Percentiles rank a stretch among this genome's conserved stretches.
Conservation (phyloP, 2,888 invertebrate genomes). For the Oasisia sp. region DNA sequence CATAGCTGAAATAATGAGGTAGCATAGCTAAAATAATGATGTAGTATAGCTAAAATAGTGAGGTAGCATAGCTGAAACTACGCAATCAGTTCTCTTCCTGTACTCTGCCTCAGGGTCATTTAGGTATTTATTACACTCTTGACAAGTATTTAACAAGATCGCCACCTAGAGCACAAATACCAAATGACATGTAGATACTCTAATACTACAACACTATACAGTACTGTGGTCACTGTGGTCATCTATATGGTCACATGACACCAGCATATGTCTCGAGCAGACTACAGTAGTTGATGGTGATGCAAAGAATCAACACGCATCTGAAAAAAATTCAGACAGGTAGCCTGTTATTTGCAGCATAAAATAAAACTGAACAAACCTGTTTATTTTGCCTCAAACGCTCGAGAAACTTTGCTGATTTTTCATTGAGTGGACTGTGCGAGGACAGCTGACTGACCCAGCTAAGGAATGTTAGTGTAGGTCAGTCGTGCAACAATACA, state of each 20-base stretch:
- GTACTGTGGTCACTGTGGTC: too few relatives aligned
- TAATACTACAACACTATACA: too few relatives aligned
- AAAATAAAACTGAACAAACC: not conserved
- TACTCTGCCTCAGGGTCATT: not conserved
- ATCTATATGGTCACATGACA: too few relatives aligned
- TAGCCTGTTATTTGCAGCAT: not conserved
- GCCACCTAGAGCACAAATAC: too few relatives aligned
- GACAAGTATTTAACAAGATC: not conserved
- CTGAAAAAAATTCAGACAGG: not conserved
- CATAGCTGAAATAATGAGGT: too few relatives aligned
- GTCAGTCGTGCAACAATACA: too few relatives aligned
- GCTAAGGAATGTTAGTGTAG: not conserved
- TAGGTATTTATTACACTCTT: not conserved
- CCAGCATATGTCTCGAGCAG: too few relatives aligned
- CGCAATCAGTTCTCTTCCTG: not conserved
- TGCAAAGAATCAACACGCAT: too few relatives aligned
- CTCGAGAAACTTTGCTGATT: not conserved
- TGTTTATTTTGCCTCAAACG: not conserved
- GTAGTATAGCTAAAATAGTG: too few relatives aligned
- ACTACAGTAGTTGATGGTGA: too few relatives aligned
- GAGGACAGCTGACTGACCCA: not conserved
- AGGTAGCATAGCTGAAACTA: not conserved
- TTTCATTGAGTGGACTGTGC: not conserved
- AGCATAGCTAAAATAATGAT: not conserved
- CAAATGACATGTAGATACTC: too few relatives aligned